Evolutionary conservation across 2,888 invertebrate genomes (phyloP).

Genomic region (Agrotis segetum): DNA sequence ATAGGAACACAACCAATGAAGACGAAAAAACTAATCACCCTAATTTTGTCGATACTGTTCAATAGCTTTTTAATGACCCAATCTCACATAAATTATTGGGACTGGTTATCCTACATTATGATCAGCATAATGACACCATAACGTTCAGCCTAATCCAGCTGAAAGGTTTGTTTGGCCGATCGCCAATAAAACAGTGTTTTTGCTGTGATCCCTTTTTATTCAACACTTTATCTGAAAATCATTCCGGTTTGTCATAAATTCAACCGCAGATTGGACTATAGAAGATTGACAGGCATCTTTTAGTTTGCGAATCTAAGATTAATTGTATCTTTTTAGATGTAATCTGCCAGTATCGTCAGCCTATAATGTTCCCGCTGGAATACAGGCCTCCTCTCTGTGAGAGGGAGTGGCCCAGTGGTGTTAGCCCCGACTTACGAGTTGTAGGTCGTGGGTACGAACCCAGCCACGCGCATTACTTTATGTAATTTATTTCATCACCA

Average conservation of each 20-base stretch:
- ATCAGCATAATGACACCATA: slow-evolving; percentile 28
- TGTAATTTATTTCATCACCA: too few relatives aligned
- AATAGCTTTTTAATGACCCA: neutral
- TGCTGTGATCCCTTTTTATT: slow-evolving; percentile 11
- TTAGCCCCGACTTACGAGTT: too few relatives aligned
- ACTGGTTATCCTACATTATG: slow-evolving; percentile 22
- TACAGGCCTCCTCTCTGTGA: too few relatives aligned
- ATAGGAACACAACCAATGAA: too few relatives aligned
- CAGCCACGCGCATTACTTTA: too few relatives aligned
- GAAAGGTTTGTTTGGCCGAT: slow-evolving; percentile 37
- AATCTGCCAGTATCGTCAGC: too few relatives aligned
- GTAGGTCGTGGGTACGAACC: too few relatives aligned
- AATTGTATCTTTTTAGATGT: neutral
- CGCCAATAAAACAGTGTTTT: slow-evolving; percentile 35
- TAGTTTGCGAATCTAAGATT: slow-evolving; percentile 1
- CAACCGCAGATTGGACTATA: neutral
- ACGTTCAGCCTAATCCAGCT: slow-evolving; percentile 32
- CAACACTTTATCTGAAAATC: slow-evolving; percentile 12
- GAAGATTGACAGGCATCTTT: neutral
- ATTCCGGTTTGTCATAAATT: slow-evolving; percentile 12
- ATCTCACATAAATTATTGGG: slow-evolving; percentile 11
- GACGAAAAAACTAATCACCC: neutral
- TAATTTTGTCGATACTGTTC: slow-evolving; percentile 9
- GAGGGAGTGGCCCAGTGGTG: too few relatives aligned
- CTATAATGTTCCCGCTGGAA: too few relatives aligned